Evolutionary conservation across 1,140 invertebrate species (phyloP).

Genomic region (Aphis gossypii): DNA sequence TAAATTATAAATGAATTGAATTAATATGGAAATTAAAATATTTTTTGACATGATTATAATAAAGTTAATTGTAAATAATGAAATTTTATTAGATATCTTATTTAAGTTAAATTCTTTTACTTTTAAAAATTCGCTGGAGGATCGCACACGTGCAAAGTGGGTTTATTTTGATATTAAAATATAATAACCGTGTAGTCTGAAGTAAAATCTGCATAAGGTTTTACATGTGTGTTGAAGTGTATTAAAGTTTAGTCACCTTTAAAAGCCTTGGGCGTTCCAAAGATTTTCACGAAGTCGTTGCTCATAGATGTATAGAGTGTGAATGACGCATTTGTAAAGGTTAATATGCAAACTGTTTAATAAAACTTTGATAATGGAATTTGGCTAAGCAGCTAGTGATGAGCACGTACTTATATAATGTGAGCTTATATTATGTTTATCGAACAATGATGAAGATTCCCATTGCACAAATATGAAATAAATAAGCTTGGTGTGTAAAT

Average conservation of each 20-base stretch:
- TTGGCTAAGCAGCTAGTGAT: neutral
- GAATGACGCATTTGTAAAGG: slow-evolving; percentile 44
- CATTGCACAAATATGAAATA: neutral
- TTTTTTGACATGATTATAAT: neutral
- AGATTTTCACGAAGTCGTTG: slow-evolving; percentile 43
- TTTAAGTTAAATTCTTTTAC: neutral
- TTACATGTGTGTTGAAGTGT: slow-evolving; percentile 18
- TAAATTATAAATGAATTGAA: neutral
- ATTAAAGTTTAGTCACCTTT: slow-evolving; percentile 28
- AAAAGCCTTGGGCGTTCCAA: slow-evolving; percentile 34
- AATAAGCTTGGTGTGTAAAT: neutral
- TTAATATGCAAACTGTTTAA: slow-evolving; percentile 13
- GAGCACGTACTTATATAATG: neutral
- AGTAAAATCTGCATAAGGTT: slow-evolving; percentile 21
- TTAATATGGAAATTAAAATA: neutral
- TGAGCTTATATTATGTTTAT: neutral
- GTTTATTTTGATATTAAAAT: slow-evolving; percentile 34
- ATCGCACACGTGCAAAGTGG: neutral
- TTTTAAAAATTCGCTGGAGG: neutral
- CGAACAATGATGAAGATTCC: neutral
- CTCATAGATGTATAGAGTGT: slow-evolving; percentile 34
- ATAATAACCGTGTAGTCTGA: neutral
- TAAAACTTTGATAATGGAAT: slow-evolving; percentile 43
- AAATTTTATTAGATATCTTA: neutral
- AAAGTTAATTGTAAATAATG: neutral